Percentiles rank a stretch among this genome's conserved stretches.
Conservation (phyloP, 2,797 vertebrate species). For the Takifugu ocellatus region DNA sequence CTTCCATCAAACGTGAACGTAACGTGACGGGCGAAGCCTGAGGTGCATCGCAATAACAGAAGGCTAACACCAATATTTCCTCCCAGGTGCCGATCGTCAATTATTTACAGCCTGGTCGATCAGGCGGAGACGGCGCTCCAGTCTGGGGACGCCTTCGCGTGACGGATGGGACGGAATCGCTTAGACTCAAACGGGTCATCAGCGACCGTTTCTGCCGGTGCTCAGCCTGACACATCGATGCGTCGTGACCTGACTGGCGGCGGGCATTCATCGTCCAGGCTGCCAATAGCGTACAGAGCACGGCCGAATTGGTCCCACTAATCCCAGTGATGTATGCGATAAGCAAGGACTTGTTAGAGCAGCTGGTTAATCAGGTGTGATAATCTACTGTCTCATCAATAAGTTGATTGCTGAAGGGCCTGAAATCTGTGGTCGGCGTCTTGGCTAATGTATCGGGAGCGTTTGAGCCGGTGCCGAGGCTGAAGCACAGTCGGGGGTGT, state of each 20-base stretch:
- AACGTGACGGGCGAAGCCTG: too few species aligned
- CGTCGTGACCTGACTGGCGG: slow-evolving; percentile 29
- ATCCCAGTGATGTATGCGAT: slow-evolving; percentile 26
- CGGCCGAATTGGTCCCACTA: slow-evolving; percentile 20
- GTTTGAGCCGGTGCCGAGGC: too few species aligned
- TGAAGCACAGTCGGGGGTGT: too few species aligned
- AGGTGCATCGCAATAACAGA: not conserved
- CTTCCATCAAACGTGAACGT: too few species aligned
- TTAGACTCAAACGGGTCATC: slow-evolving; percentile 38
- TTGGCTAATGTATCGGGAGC: not conserved
- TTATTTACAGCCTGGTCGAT: slow-evolving; percentile 4
- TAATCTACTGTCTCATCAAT: slow-evolving; percentile 48
- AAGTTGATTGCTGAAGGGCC: slow-evolving; percentile 19
- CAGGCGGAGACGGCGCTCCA: not conserved
- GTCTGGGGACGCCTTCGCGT: slow-evolving; percentile 7
- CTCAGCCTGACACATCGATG: slow-evolving; percentile 22
- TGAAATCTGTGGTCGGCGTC: slow-evolving; percentile 7
- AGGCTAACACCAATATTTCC: slow-evolving; percentile 3
- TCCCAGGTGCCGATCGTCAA: not conserved
- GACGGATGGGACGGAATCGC: slow-evolving; percentile 28
- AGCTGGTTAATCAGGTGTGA: slow-evolving; percentile 39
- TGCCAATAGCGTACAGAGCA: slow-evolving; percentile 34
- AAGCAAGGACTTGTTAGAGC: slow-evolving; percentile 8
- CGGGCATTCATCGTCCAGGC: slow-evolving; percentile 26
- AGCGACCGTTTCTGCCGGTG: slow-evolving; percentile 44